Evolutionary conservation across 2,888 invertebrate species (phyloP).

Genomic region (Epinotia demarniana): DNA sequence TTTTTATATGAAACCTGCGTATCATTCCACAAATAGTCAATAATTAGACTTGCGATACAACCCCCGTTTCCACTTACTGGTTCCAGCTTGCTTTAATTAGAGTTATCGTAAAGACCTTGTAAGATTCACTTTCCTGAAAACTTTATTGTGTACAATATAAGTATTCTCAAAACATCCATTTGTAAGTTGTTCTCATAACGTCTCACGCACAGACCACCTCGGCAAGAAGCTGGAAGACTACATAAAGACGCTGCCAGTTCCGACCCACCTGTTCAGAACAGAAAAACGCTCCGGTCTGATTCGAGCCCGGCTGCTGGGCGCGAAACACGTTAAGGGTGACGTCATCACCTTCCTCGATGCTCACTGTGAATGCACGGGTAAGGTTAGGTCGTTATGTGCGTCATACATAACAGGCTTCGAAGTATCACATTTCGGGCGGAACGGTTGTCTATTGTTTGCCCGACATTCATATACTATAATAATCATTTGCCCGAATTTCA

Average conservation of each 20-base stretch:
- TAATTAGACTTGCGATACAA: background rate
- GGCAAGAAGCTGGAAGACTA: constrained; percentile 95
- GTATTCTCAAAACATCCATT: background rate
- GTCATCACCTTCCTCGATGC: constrained; percentile 98
- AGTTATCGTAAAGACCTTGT: background rate
- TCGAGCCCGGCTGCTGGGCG: constrained; percentile 96
- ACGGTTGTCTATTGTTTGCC: too few relatives aligned
- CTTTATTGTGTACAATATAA: background rate
- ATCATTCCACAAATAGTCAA: too few relatives aligned
- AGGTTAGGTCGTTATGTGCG: too few relatives aligned
- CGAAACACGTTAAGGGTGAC: constrained; percentile 95
- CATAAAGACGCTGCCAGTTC: constrained; percentile 93
- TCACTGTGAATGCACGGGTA: constrained; percentile 96
- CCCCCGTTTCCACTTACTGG: background rate
- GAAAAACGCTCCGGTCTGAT: constrained; percentile 97
- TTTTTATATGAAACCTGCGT: background rate
- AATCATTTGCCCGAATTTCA: too few relatives aligned
- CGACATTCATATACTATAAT: too few relatives aligned
- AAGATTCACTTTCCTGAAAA: background rate
- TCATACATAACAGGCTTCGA: too few relatives aligned
- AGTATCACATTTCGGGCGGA: too few relatives aligned
- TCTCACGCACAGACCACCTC: constrained; percentile 89
- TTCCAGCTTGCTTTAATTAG: background rate
- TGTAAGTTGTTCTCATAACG: background rate
- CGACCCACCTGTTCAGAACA: constrained; percentile 94